These are phyloP conservation scores for Lasioglossum calceatum DNA, from an alignment of 2,888 invertebrate species.

Conservation along the genomic window DNA sequence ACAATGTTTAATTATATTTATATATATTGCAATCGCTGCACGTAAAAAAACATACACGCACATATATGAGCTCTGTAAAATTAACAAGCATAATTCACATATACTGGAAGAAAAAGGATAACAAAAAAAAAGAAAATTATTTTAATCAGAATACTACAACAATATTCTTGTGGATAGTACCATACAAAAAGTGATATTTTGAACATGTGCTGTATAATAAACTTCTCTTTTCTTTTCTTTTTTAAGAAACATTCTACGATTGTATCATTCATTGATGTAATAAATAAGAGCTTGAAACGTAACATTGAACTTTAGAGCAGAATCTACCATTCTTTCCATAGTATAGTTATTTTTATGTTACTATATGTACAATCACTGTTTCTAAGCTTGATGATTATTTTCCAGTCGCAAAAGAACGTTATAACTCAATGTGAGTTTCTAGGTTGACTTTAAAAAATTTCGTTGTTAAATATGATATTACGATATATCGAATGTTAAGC, in stretches of 20 bases:
- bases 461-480: constrained; percentile 64
- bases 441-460: constrained; percentile 48
- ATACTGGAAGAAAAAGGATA: constrained; percentile 63
- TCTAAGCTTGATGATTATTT: constrained; percentile 42
- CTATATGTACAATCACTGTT: constrained; percentile 52
- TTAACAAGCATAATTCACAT: constrained; percentile 54
- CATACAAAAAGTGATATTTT: constrained; percentile 20
- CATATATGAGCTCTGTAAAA: constrained; percentile 47
- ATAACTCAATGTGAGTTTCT: constrained; percentile 51
- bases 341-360: constrained; percentile 28
- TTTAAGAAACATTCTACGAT: background rate
- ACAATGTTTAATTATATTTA: constrained; percentile 34
- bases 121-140: constrained; percentile 39
- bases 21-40: constrained; percentile 52
- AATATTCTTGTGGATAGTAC: constrained; percentile 21
- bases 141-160: constrained; percentile 11
- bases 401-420: constrained; percentile 25
- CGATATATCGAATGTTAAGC: constrained; percentile 46
- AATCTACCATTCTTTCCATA: constrained; percentile 24
- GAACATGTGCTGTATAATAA: constrained; percentile 5
- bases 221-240: background rate
- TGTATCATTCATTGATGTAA: constrained; percentile 20
- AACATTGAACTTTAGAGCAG: constrained; percentile 31
- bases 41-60: constrained; percentile 51
- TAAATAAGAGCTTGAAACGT: constrained; percentile 31